phyloP scores from a whole-genome alignment of 2,113 vertebrate species.

The Rutilus rutilus region DNA sequence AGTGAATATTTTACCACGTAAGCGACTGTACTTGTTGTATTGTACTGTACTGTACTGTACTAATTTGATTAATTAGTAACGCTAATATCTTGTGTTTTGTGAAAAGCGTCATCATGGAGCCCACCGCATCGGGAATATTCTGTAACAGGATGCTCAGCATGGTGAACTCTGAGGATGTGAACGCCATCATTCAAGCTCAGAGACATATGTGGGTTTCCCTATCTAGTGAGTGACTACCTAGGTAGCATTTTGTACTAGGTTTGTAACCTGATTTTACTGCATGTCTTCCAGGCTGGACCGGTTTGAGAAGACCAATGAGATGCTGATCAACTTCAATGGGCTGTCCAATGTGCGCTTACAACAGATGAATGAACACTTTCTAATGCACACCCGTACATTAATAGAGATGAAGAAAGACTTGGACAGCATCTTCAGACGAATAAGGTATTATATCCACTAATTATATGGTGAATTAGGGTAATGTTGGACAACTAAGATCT shows the following conservation, averaged over 20 bases:
- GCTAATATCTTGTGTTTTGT: neutral
- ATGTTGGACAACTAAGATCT: neutral
- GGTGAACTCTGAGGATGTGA: constrained; percentile 95
- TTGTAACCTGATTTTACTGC: neutral
- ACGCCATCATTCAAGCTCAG: constrained; percentile 96
- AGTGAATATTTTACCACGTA: neutral
- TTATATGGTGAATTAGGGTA: neutral
- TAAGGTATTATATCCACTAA: constrained; percentile 74
- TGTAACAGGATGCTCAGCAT: constrained; percentile 93
- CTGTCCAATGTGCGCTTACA: constrained; percentile 89
- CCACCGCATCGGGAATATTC: constrained; percentile 88
- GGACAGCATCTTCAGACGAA: constrained; percentile 93
- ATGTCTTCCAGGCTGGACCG: constrained; percentile 86
- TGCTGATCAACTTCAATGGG: constrained; percentile 97
- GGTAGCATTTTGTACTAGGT: neutral
- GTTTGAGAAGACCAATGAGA: constrained; percentile 98
- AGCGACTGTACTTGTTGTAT: neutral
- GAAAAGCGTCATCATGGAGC: constrained; percentile 78
- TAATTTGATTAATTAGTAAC: neutral
- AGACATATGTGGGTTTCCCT: constrained; percentile 91
- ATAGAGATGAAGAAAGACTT: constrained; percentile 97
- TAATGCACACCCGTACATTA: constrained; percentile 88
- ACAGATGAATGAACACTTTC: constrained; percentile 93
- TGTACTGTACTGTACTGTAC: too few species aligned
- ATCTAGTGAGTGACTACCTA: neutral